These are phyloP conservation scores for Allygus modestus DNA, from an alignment of 2,888 invertebrate species.

Conservation along the genomic window DNA sequence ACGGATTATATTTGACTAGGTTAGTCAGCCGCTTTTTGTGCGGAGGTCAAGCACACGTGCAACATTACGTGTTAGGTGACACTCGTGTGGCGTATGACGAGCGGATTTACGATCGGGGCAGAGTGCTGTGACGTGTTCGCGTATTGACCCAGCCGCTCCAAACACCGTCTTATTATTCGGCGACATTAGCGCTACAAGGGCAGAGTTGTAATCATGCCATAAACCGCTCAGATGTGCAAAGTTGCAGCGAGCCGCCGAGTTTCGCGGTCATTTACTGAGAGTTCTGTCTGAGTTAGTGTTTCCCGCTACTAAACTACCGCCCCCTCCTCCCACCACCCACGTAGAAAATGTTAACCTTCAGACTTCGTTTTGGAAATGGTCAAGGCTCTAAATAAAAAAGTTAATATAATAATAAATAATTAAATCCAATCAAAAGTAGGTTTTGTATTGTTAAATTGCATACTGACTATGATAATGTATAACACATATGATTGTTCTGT, in stretches of 20 bases:
- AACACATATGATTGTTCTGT: too few relatives aligned
- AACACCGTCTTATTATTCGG: constrained; percentile 8
- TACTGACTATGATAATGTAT: too few relatives aligned
- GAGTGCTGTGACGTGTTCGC: neutral
- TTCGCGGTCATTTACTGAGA: constrained; percentile 45
- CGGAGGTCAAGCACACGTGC: too few relatives aligned
- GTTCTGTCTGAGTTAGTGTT: constrained; percentile 40
- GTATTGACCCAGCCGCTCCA: neutral
- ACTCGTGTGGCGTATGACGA: too few relatives aligned
- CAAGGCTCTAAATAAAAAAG: neutral
- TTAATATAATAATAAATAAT: too few relatives aligned
- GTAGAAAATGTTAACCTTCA: neutral
- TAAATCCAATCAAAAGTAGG: too few relatives aligned
- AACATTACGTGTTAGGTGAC: too few relatives aligned
- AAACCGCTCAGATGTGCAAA: constrained; percentile 48
- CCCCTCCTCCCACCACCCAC: neutral
- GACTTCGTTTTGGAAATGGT: neutral
- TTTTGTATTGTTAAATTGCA: too few relatives aligned
- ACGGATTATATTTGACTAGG: too few relatives aligned
- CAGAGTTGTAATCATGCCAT: constrained; percentile 37
- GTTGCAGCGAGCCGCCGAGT: constrained; percentile 40
- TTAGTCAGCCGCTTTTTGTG: too few relatives aligned
- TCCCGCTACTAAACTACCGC: constrained; percentile 9
- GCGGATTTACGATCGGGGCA: neutral
- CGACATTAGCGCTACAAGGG: constrained; percentile 23